phyloP scores from a whole-genome alignment of 2,888 invertebrate genomes.

The Cosmia pyralina region DNA sequence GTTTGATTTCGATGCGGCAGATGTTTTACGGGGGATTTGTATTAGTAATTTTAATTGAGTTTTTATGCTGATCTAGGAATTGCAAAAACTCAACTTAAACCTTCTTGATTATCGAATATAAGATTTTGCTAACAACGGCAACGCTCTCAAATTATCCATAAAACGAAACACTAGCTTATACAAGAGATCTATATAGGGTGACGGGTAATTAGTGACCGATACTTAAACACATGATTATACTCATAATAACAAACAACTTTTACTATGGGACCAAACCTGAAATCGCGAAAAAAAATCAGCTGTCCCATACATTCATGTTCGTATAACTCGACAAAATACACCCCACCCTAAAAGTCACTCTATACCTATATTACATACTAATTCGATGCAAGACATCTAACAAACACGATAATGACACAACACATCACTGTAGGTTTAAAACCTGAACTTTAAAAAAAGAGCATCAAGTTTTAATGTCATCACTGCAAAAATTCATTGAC shows the following conservation, averaged over 20 bases:
- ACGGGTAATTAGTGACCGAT: too few species aligned
- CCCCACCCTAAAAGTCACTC: too few species aligned
- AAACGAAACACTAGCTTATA: not conserved
- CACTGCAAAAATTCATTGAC: constrained; percentile 33
- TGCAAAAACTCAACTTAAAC: not conserved
- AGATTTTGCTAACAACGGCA: not conserved
- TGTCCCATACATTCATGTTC: too few species aligned
- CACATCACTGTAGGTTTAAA: not conserved
- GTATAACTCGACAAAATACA: too few species aligned
- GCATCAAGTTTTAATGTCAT: constrained; percentile 9
- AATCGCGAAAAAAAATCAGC: too few species aligned
- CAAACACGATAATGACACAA: not conserved
- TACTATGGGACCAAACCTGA: too few species aligned
- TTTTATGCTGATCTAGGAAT: constrained; percentile 36
- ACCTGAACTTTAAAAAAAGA: not conserved
- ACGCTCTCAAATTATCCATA: not conserved
- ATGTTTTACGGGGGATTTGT: constrained; percentile 35
- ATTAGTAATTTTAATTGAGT: constrained; percentile 45
- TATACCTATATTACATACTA: too few species aligned
- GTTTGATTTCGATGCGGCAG: constrained; percentile 34
- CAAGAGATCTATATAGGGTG: not conserved
- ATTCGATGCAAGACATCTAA: not conserved
- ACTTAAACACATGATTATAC: too few species aligned
- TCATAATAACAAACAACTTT: too few species aligned
- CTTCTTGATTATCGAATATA: not conserved